phyloP scores from a whole-genome alignment of 2,797 vertebrate genomes.

The Amblyraja radiata region DNA sequence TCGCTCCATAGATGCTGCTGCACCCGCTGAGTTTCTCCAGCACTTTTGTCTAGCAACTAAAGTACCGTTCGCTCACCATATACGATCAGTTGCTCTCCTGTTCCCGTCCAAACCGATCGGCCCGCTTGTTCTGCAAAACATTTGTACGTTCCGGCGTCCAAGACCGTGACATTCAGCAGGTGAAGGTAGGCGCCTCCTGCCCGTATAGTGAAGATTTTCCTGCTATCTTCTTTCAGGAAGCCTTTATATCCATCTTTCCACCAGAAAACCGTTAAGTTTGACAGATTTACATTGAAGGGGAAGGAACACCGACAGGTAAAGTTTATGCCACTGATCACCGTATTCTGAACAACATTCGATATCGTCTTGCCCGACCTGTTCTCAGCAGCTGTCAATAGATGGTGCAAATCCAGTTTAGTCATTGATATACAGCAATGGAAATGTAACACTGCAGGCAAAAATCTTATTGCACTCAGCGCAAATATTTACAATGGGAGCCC shows the following conservation, averaged over 20 bases:
- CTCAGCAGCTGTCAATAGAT: background rate
- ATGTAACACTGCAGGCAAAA: background rate
- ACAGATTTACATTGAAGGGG: background rate
- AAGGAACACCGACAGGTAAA: background rate
- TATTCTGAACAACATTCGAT: background rate
- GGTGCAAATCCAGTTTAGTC: background rate
- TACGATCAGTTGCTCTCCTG: background rate
- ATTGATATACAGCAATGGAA: background rate
- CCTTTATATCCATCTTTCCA: background rate
- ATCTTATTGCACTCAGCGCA: background rate
- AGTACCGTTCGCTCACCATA: background rate
- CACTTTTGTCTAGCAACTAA: background rate
- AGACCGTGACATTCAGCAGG: background rate
- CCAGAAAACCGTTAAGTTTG: background rate
- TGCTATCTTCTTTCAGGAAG: background rate
- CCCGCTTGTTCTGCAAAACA: background rate
- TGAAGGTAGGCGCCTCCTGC: background rate
- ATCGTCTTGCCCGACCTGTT: background rate
- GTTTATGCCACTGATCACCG: background rate
- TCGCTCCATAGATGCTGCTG: no score
- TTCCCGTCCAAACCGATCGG: background rate
- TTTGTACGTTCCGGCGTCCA: background rate
- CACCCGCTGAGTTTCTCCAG: no score
- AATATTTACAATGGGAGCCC: no score
- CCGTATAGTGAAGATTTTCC: background rate